These are phyloP conservation scores for Drosophila carrolli DNA, from an alignment of 1,140 invertebrate genomes.

Conservation along the genomic window DNA sequence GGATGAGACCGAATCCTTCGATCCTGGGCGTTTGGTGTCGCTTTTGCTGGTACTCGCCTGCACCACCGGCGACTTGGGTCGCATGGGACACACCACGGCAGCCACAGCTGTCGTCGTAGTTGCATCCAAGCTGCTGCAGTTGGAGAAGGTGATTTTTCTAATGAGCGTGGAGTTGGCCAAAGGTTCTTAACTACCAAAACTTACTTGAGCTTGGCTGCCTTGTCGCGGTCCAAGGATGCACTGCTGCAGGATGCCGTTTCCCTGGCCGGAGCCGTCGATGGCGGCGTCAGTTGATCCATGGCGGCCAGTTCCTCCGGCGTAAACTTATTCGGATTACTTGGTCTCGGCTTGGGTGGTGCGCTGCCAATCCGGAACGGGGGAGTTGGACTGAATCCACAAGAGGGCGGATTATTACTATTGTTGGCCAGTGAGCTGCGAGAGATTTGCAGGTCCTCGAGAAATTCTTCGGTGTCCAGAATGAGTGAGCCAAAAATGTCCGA, in stretches of 20 bases:
- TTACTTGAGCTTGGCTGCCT: conserved; percentile 61
- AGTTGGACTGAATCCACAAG: conserved; percentile 70
- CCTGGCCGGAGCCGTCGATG: conserved; percentile 73
- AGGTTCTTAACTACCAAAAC: background rate
- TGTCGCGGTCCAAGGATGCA: conserved; percentile 63
- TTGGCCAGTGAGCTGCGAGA: conserved; percentile 67
- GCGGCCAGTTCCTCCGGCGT: conserved; percentile 78
- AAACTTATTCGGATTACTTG: conserved; percentile 74
- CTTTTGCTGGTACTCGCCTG: conserved; percentile 36
- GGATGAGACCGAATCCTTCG: conserved; percentile 69
- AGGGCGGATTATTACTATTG: conserved; percentile 44
- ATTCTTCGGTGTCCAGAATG: conserved; percentile 86
- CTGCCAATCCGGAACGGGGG: conserved; percentile 79
- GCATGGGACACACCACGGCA: conserved; percentile 46
- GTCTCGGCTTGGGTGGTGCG: conserved; percentile 73
- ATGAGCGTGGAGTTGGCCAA: conserved; percentile 35
- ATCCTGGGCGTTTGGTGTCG: conserved; percentile 42
- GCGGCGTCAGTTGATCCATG: conserved; percentile 79
- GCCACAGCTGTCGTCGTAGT: conserved; percentile 6
- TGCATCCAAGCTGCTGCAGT: conserved; percentile 61
- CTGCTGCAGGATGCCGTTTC: conserved; percentile 68
- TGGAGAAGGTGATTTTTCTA: conserved; percentile 82
- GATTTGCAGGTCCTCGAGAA: conserved; percentile 86
- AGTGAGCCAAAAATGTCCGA: conserved; percentile 86
- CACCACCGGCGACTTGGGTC: conserved; percentile 26